A percentile compares a stretch with the other conserved stretches of the same genome.
These are phyloP conservation scores for Eubasilissa regina DNA, from an alignment of 1,140 invertebrate species.

Conservation along the genomic window DNA sequence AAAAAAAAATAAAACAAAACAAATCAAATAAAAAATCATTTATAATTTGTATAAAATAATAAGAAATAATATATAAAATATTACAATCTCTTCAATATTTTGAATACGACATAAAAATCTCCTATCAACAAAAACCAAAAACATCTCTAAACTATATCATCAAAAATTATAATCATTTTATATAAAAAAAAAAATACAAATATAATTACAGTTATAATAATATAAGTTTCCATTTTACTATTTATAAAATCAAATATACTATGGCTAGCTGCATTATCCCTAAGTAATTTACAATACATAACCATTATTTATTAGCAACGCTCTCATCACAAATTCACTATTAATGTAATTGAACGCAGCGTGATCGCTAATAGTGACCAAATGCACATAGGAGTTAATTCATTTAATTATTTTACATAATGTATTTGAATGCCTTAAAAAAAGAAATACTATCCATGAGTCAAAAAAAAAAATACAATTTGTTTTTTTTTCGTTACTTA, in stretches of 20 bases:
- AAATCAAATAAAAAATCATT: slow-evolving; percentile 58
- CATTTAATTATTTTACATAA: not conserved
- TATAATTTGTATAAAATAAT: slow-evolving; percentile 53
- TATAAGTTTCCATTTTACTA: slow-evolving; percentile 21
- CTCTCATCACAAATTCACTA: slow-evolving; percentile 23
- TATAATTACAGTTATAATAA: slow-evolving; percentile 35
- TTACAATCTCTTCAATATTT: slow-evolving; percentile 49
- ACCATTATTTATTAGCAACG: slow-evolving; percentile 19
- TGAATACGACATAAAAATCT: slow-evolving; percentile 37
- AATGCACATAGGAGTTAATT: too few relatives aligned
- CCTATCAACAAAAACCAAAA: slow-evolving; percentile 30
- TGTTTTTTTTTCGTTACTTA: not conserved
- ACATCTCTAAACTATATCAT: slow-evolving; percentile 30
- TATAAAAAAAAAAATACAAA: slow-evolving; percentile 31
- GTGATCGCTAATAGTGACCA: too few relatives aligned
- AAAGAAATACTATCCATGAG: not conserved
- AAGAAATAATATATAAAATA: slow-evolving; percentile 54
- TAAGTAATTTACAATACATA: slow-evolving; percentile 25
- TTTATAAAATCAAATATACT: slow-evolving; percentile 38
- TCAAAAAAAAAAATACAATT: not conserved
- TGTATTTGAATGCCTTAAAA: not conserved
- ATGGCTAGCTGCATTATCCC: slow-evolving; percentile 41
- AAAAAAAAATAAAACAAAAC: slow-evolving; percentile 53
- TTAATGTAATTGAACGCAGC: too few relatives aligned
- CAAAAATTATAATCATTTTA: slow-evolving; percentile 35